Percentiles rank a stretch among this genome's conserved stretches.
Conservation (phyloP, 2,888 invertebrate species). For the Brachyptera risi region DNA sequence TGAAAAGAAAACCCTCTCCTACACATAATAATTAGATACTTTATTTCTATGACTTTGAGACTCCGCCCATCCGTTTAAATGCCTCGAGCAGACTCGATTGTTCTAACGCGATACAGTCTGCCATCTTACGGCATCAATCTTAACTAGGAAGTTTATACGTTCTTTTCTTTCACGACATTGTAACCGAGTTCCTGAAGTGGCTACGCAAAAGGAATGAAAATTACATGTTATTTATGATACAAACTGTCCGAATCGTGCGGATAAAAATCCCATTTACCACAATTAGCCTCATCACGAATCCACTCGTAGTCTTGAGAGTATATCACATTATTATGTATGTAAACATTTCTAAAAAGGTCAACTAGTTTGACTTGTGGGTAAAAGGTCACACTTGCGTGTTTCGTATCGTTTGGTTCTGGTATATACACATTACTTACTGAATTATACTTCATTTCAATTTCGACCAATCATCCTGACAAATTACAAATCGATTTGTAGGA, state of each 20-base stretch:
- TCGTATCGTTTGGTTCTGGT: too few species aligned
- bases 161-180: too few species aligned
- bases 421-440: background rate
- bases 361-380: slow-evolving; percentile 21
- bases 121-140: background rate
- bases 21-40: background rate
- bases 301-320: background rate
- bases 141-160: background rate
- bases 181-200: too few species aligned
- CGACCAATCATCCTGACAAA: background rate
- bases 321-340: background rate
- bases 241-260: background rate
- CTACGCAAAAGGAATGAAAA: background rate
- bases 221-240: background rate
- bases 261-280: background rate
- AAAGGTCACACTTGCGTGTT: slow-evolving; percentile 25
- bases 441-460: background rate
- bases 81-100: background rate
- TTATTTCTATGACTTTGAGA: background rate
- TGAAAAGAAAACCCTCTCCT: background rate
- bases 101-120: background rate
- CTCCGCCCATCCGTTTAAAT: slow-evolving; percentile 5
- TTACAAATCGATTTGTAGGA: too few species aligned
- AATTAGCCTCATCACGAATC: background rate
- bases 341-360: slow-evolving; percentile 28